Base-by-base conservation (phyloP, 2,888 invertebrate species). In the Caenorhabditis sulstoni region DNA sequence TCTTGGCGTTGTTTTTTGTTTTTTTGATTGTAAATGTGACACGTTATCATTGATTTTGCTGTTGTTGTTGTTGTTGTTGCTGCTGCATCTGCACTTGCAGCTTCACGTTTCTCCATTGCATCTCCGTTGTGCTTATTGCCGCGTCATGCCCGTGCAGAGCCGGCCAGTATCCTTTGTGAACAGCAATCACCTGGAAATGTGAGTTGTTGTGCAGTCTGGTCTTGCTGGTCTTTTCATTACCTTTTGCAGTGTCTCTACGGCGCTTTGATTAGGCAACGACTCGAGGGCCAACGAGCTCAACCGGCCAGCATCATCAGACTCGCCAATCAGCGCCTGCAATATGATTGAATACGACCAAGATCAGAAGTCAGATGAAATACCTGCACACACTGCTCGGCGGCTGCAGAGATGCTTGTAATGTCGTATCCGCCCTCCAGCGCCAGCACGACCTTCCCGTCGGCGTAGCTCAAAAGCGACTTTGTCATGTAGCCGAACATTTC, bases 331-430 rank as follows among this genome's bases (percentile, higher is more conserved):
- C 37, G 96, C 96, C 84, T 95, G 93, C n/a, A n/a, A n/a, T n/a
- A n/a, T n/a, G n/a, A n/a, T n/a, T n/a, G n/a, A n/a, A n/a, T n/a
- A n/a, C n/a, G n/a, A n/a, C n/a, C n/a, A 22, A 57, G 12, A 23
- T 41, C n/a, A 45, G 9, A 20, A n/a, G 16, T 8, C 18, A 45
- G 12, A 9, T 3, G 22, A 1, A 55, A 14, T 57, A 97, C 97
- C 85, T 95, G 93, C 35, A 97, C 95, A 92, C 97, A 97, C 92
- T 96, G 96, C 92, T 97, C 96, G 57, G 97, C 95, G 67, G 96
- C 95, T 92, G 97, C 97, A 92, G 97, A 97, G 91, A 99, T 96
- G 45, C 97, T 95, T 45, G 96, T 94, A 90, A 99, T 92, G 92
- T 99, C 96, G 92, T 99, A 99, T 65, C 99, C 92, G 18, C 90